Percentiles rank a stretch among this genome's conserved stretches.
These are phyloP conservation scores for Agonum fuliginosum DNA, from an alignment of 2,888 invertebrate genomes.

Conservation along the genomic window DNA sequence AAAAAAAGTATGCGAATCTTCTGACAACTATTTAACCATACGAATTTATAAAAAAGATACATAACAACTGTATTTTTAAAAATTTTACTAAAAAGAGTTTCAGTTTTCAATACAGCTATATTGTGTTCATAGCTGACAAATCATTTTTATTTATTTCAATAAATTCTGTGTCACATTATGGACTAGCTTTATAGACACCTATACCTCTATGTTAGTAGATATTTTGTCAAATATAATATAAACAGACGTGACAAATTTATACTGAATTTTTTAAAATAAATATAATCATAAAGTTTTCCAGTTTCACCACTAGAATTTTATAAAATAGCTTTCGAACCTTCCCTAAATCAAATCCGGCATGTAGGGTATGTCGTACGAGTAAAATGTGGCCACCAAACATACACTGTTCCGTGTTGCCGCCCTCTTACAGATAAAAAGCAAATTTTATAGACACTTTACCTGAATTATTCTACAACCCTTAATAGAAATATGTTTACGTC, in stretches of 20 bases:
- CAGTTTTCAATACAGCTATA: no score
- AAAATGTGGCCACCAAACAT: conserved; percentile 31
- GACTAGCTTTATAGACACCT: no score
- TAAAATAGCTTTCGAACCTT: conserved; percentile 21
- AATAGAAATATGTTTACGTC: conserved; percentile 38
- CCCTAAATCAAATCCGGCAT: conserved; percentile 42
- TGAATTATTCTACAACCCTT: conserved; percentile 37
- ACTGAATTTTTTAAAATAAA: conserved; percentile 5
- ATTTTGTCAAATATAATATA: conserved; percentile 26
- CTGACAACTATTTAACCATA: no score
- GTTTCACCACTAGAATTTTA: conserved; percentile 11
- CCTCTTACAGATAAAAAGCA: conserved; percentile 35
- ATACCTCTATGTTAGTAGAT: no score
- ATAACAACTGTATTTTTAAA: no score
- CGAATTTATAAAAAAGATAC: no score
- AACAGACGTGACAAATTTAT: conserved; percentile 21
- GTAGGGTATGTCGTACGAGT: conserved; percentile 25
- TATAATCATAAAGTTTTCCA: not conserved
- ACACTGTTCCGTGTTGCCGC: not conserved
- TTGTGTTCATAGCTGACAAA: not conserved
- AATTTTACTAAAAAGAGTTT: no score
- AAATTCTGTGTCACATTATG: no score
- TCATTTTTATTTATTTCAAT: not conserved
- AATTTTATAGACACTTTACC: conserved; percentile 34
- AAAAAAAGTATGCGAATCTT: no score